phyloP scores from a whole-genome alignment of 2,888 invertebrate genomes.

The Scaptomyza caliginosa region DNA sequence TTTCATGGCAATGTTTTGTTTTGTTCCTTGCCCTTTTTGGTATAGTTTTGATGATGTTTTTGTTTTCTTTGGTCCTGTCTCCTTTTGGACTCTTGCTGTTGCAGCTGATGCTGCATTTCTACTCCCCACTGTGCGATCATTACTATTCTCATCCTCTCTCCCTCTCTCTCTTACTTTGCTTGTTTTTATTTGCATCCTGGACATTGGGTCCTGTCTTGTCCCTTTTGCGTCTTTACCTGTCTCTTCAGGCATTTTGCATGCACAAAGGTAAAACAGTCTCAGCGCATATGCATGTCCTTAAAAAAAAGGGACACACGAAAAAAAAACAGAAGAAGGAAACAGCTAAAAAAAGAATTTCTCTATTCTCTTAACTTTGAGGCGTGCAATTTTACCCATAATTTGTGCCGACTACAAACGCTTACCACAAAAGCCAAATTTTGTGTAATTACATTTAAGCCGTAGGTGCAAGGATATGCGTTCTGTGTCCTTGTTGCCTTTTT shows the following conservation, averaged over 20 bases:
- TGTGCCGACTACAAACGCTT: conserved; percentile 17
- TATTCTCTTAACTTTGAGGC: conserved; percentile 32
- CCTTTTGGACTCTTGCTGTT: conserved; percentile 12
- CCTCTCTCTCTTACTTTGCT: conserved; percentile 30
- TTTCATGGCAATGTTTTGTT: conserved; percentile 61
- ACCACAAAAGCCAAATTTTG: conserved; percentile 69
- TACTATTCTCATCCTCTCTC: not conserved
- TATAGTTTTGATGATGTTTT: conserved; percentile 62
- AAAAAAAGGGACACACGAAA: conserved; percentile 37
- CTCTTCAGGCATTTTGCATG: conserved; percentile 63
- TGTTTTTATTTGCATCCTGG: conserved; percentile 68
- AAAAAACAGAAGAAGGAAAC: conserved; percentile 40
- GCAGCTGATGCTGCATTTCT: conserved; percentile 46
- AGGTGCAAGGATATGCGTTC: conserved; percentile 51
- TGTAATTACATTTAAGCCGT: conserved; percentile 75
- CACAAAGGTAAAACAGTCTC: conserved; percentile 22
- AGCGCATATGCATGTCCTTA: conserved; percentile 39
- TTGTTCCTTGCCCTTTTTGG: conserved; percentile 21
- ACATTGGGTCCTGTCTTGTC: conserved; percentile 28
- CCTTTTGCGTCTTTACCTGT: conserved; percentile 59
- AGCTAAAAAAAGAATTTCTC: conserved; percentile 7
- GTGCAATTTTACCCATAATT: conserved; percentile 61
- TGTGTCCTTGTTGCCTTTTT: conserved; percentile 43
- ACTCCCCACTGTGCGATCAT: conserved; percentile 75
- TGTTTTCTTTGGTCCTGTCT: no score